Evolutionary conservation across 2,113 vertebrate genomes (phyloP), one percentile per base, ranked within the genome.

Genomic region (Carlito syrichta): DNA sequence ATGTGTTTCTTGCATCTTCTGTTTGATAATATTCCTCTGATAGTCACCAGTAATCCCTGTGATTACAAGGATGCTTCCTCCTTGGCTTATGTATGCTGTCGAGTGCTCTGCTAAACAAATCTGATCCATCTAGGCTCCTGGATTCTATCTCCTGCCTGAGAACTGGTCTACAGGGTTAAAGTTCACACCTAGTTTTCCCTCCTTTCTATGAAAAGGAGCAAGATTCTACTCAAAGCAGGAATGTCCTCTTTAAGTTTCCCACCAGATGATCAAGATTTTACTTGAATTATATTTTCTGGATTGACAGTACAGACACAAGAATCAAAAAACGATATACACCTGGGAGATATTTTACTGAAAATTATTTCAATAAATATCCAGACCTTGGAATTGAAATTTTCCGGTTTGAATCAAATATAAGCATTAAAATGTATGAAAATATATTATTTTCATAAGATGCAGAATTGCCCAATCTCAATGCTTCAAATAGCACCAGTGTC

Each of bases 131-230:
- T 52, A 95, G 73, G 11, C n/a, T 96, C 40, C 76, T 88, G 66
- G 76, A 87, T 81, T 94, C 77, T 90, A 10, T 92, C 30, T 76
- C 7, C 22, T 38, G 38, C 48, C 54, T 87, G 58, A 82, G 68
- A 91, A 84, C 45, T 85, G 71, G 74, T 89, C 58, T n/a, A 77
- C 8, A 43, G 23, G 56, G 22, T 52, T 91, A 40, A 89, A 43
- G 66, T 83, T 48, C 62, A 85, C 50, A 89, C 48, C 62, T 40
- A 71, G 63, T 90, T 92, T 94, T 87, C 58, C 76, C 71, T 73
- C 92, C 35, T 27, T 94, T 82, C 95, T 76, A 87, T 63, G 56
- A 90, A 93, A 98, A 87, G 76, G 86, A 77, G 60, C 50, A 79
- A 92, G n/a, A 17, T 35, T 84, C 40, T 95, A n/a, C 56, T 58